A percentile compares a stretch with the other conserved stretches of the same genome.
Conservation (phyloP, 2,888 invertebrate species). For the Oxyteleia sp. region DNA sequence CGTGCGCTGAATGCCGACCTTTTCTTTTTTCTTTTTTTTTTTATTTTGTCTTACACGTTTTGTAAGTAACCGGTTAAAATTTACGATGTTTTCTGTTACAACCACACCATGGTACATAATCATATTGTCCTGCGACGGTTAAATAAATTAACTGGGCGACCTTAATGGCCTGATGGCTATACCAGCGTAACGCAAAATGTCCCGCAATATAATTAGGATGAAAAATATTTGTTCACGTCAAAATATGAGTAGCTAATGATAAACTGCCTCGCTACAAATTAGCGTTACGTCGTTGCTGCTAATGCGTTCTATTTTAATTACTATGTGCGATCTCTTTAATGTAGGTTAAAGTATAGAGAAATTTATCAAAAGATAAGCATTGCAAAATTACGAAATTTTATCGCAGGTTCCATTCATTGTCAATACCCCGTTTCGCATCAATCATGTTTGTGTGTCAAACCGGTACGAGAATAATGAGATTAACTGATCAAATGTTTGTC, state of each 20-base stretch:
- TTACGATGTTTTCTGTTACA: conserved; percentile 27
- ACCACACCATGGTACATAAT: conserved; percentile 23
- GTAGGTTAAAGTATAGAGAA: too few species aligned
- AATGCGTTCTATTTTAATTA: too few species aligned
- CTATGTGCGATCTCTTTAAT: too few species aligned
- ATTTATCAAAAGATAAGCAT: too few species aligned
- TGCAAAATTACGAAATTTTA: too few species aligned
- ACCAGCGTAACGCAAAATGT: conserved; percentile 28
- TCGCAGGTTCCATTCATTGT: too few species aligned
- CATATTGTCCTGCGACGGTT: conserved; percentile 37
- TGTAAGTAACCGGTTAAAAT: conserved; percentile 16
- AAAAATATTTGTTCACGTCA: conserved; percentile 56
- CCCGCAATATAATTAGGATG: conserved; percentile 46
- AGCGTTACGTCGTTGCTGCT: conserved; percentile 6
- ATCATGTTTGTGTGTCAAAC: too few species aligned
- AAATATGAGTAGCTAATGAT: conserved; percentile 48
- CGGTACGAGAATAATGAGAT: too few species aligned
- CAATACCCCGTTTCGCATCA: too few species aligned
- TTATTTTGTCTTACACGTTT: not conserved
- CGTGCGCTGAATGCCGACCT: too few species aligned
- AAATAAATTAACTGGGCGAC: conserved; percentile 57
- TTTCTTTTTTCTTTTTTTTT: too few species aligned
- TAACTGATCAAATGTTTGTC: not conserved
- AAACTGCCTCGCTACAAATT: conserved; percentile 15
- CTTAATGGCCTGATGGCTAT: conserved; percentile 54